Percentiles rank a stretch among this genome's conserved stretches.
phyloP scores from a whole-genome alignment of 2,113 vertebrate genomes.

The Prunella himalayana region DNA sequence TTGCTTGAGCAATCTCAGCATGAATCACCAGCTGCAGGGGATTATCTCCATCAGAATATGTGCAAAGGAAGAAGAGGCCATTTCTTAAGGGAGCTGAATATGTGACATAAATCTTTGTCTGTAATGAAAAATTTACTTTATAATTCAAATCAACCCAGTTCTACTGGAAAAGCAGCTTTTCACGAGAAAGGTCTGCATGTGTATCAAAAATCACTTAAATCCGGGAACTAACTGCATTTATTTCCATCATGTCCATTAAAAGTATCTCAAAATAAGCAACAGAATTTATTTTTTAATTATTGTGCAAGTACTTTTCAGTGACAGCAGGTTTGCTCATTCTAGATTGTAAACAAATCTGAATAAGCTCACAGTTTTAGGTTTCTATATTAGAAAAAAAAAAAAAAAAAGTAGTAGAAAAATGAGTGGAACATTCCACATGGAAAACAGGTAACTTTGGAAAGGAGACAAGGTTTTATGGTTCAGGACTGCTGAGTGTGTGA shows the following conservation, averaged over 20 bases:
- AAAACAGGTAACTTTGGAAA: neutral
- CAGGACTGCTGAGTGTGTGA: neutral
- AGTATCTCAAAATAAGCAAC: neutral
- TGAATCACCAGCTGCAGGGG: constrained; percentile 38
- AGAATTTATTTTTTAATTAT: neutral
- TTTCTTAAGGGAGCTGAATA: neutral
- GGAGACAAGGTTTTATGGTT: neutral
- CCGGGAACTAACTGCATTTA: neutral
- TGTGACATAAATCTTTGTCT: neutral
- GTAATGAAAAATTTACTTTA: neutral
- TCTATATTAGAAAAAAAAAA: neutral
- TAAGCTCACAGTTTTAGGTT: neutral
- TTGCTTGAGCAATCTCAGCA: constrained; percentile 35
- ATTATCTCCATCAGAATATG: neutral
- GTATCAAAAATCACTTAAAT: neutral
- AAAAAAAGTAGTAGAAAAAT: neutral
- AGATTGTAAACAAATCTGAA: neutral
- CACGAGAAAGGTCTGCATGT: neutral
- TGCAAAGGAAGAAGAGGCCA: neutral
- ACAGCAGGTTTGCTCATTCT: neutral
- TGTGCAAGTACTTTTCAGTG: neutral
- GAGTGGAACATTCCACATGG: neutral
- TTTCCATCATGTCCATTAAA: neutral
- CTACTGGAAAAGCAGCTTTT: neutral
- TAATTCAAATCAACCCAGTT: neutral